Evolutionary conservation across 2,888 invertebrate genomes (phyloP).

Genomic region (Axea sp.): DNA sequence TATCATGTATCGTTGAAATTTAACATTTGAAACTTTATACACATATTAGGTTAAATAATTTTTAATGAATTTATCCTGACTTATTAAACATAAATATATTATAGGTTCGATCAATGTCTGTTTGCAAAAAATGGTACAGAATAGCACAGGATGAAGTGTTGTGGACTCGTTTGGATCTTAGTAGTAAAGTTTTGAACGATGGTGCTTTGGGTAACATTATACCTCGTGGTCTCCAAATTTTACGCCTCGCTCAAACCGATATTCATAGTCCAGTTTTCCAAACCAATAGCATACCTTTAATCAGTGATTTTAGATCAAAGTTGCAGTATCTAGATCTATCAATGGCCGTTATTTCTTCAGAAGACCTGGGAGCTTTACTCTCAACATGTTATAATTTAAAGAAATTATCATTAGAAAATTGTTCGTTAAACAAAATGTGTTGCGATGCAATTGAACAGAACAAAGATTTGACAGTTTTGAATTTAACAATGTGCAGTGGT

Average conservation of each 20-base stretch:
- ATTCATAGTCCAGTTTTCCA: conserved; percentile 83
- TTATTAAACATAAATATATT: conserved; percentile 21
- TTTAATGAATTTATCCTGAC: too few species aligned
- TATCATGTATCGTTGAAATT: too few species aligned
- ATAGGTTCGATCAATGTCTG: conserved; percentile 80
- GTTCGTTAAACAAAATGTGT: conserved; percentile 83
- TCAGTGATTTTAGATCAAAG: conserved; percentile 80
- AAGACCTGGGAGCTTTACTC: conserved; percentile 83
- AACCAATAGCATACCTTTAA: conserved; percentile 73
- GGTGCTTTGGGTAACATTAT: conserved; percentile 88
- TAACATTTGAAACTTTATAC: too few species aligned
- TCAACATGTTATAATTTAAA: conserved; percentile 85
- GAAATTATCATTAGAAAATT: conserved; percentile 92
- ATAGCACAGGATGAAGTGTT: conserved; percentile 91
- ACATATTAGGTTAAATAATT: too few species aligned
- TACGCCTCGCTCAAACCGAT: conserved; percentile 89
- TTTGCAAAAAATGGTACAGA: conserved; percentile 86
- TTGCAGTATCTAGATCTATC: conserved; percentile 93
- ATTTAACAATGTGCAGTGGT: conserved; percentile 90
- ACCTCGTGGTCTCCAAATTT: conserved; percentile 87
- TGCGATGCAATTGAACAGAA: conserved; percentile 86
- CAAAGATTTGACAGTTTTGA: conserved; percentile 87
- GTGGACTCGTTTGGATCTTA: conserved; percentile 92
- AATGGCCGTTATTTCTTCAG: conserved; percentile 85
- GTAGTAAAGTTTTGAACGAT: conserved; percentile 84